Evolutionary conservation across 2,113 vertebrate genomes (phyloP).

Genomic region (Machaerirhynchus nigripectus): DNA sequence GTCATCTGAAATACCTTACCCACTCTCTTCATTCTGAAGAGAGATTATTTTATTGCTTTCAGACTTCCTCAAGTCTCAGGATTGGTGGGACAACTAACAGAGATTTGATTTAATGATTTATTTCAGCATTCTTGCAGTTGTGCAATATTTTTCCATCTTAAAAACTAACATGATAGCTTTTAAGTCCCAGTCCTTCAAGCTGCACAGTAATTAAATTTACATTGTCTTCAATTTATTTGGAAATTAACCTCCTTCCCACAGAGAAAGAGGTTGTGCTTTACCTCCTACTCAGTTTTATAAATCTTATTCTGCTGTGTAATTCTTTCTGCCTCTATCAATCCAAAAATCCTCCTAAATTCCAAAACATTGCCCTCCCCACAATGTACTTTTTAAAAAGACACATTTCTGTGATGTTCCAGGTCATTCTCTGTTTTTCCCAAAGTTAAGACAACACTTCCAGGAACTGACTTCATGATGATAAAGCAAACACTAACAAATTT

Average conservation of each 20-base stretch:
- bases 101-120: constrained; percentile 5
- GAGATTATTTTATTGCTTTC: not conserved
- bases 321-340: not conserved
- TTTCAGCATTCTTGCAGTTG: not conserved
- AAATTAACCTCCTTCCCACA: constrained; percentile 52
- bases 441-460: not conserved
- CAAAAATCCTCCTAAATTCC: not conserved
- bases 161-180: constrained; percentile 17
- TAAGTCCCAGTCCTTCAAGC: not conserved
- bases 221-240: constrained; percentile 44
- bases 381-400: not conserved
- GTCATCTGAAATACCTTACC: not conserved
- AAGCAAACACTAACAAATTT: not conserved
- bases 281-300: constrained; percentile 26
- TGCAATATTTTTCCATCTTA: constrained; percentile 31
- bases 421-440: not conserved
- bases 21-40: not conserved
- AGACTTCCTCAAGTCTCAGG: not conserved
- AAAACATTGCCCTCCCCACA: not conserved
- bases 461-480: not conserved
- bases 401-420: not conserved
- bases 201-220: constrained; percentile 46
- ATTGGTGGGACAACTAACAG: not conserved
- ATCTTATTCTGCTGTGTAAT: not conserved
- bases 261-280: not conserved